Percentiles rank a stretch among this genome's conserved stretches.
Conservation (phyloP, 2,888 invertebrate genomes). For the Cephus sareptanus region DNA sequence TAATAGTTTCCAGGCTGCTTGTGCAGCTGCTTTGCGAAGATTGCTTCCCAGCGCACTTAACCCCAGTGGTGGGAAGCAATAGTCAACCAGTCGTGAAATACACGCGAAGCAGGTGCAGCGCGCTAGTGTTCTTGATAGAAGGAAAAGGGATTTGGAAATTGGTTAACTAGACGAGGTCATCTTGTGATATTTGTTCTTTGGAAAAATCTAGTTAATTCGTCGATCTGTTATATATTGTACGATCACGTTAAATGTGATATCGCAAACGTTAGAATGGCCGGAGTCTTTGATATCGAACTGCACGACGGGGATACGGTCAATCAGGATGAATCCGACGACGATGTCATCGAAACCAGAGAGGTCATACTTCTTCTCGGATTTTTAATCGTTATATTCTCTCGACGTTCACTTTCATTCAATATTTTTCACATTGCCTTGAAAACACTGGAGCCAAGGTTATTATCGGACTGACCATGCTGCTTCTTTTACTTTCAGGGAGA, state of each 20-base stretch:
- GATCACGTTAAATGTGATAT: constrained; percentile 38
- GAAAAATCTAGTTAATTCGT: not conserved
- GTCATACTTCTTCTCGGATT: constrained; percentile 68
- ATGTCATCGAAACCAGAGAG: constrained; percentile 89
- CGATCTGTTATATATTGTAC: not conserved
- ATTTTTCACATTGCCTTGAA: not conserved
- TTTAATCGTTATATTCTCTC: not conserved
- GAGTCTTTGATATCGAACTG: constrained; percentile 94
- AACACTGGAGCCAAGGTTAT: constrained; percentile 1
- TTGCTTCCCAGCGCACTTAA: not conserved
- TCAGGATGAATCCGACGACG: constrained; percentile 87
- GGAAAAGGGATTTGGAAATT: not conserved
- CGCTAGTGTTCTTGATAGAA: not conserved
- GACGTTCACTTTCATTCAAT: not conserved
- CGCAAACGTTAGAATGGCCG: constrained; percentile 74
- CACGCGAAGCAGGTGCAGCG: not conserved
- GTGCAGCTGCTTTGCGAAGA: not conserved
- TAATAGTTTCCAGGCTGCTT: too few species aligned
- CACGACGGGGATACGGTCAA: constrained; percentile 76
- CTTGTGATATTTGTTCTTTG: not conserved
- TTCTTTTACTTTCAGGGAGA: constrained; percentile 75
- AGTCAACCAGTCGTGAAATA: not conserved
- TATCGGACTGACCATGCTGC: constrained; percentile 46
- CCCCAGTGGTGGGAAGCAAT: not conserved
- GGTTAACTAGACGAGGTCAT: not conserved